Percentiles rank a stretch among this genome's conserved stretches.
Evolutionary conservation across 2,888 invertebrate genomes (phyloP).

Genomic region (Phasia obesa): DNA sequence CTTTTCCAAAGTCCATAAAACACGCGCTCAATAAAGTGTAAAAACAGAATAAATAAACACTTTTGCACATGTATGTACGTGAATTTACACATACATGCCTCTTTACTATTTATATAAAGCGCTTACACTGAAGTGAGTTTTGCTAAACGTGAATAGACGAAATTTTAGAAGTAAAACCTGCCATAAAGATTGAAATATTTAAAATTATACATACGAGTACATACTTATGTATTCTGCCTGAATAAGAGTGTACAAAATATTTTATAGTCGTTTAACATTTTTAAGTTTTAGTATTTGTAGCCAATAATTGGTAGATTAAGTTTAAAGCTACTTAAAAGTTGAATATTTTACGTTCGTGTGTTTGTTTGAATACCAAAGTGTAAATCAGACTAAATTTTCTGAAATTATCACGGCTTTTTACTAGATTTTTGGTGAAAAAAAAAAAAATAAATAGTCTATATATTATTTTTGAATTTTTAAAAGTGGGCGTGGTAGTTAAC

Average conservation of each 20-base stretch:
- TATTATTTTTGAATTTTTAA: too few species aligned
- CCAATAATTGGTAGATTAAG: neutral
- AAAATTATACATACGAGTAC: neutral
- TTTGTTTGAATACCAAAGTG: too few species aligned
- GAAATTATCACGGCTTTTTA: too few species aligned
- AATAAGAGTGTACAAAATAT: neutral
- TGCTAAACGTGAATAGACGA: slow-evolving; percentile 15
- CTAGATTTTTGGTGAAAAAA: too few species aligned
- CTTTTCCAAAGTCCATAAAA: slow-evolving; percentile 59
- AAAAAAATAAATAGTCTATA: too few species aligned
- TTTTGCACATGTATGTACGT: neutral
- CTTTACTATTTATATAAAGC: neutral
- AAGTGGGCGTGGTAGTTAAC: too few species aligned
- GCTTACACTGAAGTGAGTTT: slow-evolving; percentile 16
- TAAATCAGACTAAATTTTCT: too few species aligned
- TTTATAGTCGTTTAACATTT: neutral
- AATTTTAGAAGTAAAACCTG: slow-evolving; percentile 5
- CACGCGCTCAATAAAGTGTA: slow-evolving; percentile 54
- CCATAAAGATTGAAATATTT: slow-evolving; percentile 2
- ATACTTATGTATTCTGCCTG: neutral
- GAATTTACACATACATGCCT: neutral
- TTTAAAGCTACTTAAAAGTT: too few species aligned
- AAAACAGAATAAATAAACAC: slow-evolving; percentile 17
- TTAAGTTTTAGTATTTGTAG: neutral
- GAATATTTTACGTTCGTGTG: too few species aligned